A percentile compares a stretch with the other conserved stretches of the same genome.
Evolutionary conservation across 2,797 vertebrate species (phyloP).

Genomic region (Myiothlypis chrysogaster): DNA sequence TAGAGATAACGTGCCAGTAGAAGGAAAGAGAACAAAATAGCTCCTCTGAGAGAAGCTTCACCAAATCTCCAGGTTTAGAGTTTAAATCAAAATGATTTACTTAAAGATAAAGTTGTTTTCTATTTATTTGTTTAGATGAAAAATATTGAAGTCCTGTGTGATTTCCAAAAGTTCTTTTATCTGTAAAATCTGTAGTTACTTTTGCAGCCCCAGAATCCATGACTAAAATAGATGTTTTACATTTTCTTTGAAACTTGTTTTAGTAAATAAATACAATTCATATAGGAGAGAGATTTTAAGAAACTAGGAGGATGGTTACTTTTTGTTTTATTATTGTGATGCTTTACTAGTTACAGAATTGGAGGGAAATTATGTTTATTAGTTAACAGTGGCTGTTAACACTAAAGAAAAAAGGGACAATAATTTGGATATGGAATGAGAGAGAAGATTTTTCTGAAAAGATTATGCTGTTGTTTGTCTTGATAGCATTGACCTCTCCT

Average conservation of each 20-base stretch:
- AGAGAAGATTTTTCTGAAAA: not conserved
- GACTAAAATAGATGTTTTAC: no score
- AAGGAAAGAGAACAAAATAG: not conserved
- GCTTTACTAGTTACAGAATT: not conserved
- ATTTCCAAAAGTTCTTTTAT: not conserved
- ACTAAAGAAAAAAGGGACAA: not conserved
- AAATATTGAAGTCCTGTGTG: not conserved
- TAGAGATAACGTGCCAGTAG: not conserved
- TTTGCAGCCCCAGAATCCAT: not conserved
- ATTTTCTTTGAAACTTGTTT: not conserved
- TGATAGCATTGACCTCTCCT: not conserved
- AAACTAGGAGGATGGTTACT: not conserved
- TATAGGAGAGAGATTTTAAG: not conserved
- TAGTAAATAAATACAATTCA: not conserved
- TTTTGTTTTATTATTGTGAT: not conserved
- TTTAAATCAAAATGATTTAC: not conserved
- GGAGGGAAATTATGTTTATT: not conserved
- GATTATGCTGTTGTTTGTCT: not conserved
- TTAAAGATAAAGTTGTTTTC: not conserved
- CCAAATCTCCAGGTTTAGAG: not conserved
- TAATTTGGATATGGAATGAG: not conserved
- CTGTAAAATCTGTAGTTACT: not conserved
- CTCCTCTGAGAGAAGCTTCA: not conserved
- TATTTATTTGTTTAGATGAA: not conserved
- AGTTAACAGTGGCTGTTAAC: not conserved